phyloP scores from a whole-genome alignment of 2,888 invertebrate genomes.

The Apodemia mormo region DNA sequence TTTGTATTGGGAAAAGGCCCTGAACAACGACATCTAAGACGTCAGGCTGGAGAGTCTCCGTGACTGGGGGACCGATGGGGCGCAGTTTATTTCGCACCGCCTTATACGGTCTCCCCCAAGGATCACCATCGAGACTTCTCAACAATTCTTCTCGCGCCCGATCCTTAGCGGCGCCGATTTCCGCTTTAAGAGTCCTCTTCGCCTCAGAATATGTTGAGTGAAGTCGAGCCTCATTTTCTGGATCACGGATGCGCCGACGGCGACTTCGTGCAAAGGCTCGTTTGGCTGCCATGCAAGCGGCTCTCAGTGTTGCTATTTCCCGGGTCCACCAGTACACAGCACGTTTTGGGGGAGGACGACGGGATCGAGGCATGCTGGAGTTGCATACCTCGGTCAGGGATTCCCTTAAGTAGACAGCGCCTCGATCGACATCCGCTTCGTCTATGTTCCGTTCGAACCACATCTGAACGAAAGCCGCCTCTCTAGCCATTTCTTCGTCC shows the following conservation, averaged over 20 bases:
- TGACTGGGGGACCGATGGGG: slow-evolving; percentile 23
- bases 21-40: background rate
- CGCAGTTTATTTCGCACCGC: slow-evolving; percentile 18
- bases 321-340: slow-evolving; percentile 31
- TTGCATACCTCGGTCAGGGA: slow-evolving; percentile 32
- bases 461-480: no score
- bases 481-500: no score
- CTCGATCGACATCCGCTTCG: no score
- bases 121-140: slow-evolving; percentile 20
- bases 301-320: slow-evolving; percentile 23
- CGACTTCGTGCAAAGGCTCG: slow-evolving; percentile 26
- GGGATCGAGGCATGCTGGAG: slow-evolving; percentile 26
- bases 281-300: slow-evolving; percentile 20
- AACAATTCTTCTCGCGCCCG: slow-evolving; percentile 6
- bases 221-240: background rate
- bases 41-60: slow-evolving; percentile 19
- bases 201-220: background rate
- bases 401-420: no score
- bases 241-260: background rate
- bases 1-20: background rate
- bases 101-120: slow-evolving; percentile 28
- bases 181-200: background rate
- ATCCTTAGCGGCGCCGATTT: slow-evolving; percentile 9
- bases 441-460: no score
- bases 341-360: background rate